Evolutionary conservation across 1,140 invertebrate genomes (phyloP).

Genomic region (Drosophila guanche): DNA sequence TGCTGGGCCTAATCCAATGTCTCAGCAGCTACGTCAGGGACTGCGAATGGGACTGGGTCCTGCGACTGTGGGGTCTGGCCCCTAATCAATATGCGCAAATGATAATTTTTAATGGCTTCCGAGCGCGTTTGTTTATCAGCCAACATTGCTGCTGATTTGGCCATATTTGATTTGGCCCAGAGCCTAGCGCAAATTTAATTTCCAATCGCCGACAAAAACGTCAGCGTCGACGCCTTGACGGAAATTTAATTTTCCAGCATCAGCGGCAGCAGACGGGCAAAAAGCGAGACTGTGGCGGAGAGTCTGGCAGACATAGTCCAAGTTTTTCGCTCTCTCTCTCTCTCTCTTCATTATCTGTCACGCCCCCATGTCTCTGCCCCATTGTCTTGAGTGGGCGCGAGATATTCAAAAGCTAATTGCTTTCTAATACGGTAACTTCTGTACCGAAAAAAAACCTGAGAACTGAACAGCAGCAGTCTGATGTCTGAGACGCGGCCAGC

Average conservation of each 20-base stretch:
- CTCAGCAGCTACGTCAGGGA: slow-evolving; percentile 50
- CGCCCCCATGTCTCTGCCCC: slow-evolving; percentile 9
- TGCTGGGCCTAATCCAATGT: slow-evolving; percentile 76
- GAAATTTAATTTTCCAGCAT: slow-evolving; percentile 78
- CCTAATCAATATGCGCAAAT: slow-evolving; percentile 79
- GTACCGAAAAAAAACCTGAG: no score
- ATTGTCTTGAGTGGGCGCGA: slow-evolving; percentile 46
- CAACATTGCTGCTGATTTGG: slow-evolving; percentile 71
- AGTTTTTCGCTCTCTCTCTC: slow-evolving; percentile 19
- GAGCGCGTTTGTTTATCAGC: slow-evolving; percentile 75
- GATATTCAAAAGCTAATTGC: slow-evolving; percentile 82
- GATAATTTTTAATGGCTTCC: slow-evolving; percentile 81
- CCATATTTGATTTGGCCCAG: slow-evolving; percentile 53
- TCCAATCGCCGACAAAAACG: slow-evolving; percentile 53
- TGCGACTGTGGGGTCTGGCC: neutral
- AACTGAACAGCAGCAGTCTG: slow-evolving; percentile 44
- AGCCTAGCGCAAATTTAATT: slow-evolving; percentile 72
- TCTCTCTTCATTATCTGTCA: slow-evolving; percentile 20
- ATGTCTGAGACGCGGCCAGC: slow-evolving; percentile 55
- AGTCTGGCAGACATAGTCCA: slow-evolving; percentile 16
- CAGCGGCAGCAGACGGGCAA: slow-evolving; percentile 20
- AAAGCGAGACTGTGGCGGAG: slow-evolving; percentile 2
- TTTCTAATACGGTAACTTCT: slow-evolving; percentile 83
- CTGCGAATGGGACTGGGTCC: no score
- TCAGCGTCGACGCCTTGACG: slow-evolving; percentile 62